phyloP scores from a whole-genome alignment of 2,113 vertebrate species.

The Xerus inauris region DNA sequence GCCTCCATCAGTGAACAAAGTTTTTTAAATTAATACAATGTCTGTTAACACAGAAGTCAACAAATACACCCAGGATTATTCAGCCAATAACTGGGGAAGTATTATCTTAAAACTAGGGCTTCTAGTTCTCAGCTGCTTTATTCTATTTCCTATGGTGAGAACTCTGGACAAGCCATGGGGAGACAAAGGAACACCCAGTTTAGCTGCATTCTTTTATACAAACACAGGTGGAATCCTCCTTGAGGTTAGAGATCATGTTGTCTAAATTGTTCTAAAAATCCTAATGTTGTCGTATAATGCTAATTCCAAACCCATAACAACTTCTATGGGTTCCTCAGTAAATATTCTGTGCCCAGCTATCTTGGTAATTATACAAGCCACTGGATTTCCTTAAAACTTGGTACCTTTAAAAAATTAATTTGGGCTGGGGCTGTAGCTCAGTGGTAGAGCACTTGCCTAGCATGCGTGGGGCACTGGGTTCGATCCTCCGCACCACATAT shows the following conservation, averaged over 20 bases:
- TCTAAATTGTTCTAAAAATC: slow-evolving; percentile 11
- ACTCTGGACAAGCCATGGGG: not conserved
- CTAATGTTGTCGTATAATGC: not conserved
- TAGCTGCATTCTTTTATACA: not conserved
- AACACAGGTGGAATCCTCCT: not conserved
- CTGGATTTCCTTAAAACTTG: slow-evolving; percentile 4
- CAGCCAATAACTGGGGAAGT: not conserved
- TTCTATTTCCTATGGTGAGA: not conserved
- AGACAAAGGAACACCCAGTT: not conserved
- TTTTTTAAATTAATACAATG: not conserved
- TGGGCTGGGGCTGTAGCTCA: not conserved
- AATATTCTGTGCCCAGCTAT: not conserved
- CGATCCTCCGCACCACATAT: too few relatives aligned
- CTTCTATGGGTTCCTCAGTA: not conserved
- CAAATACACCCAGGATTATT: not conserved
- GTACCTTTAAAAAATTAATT: slow-evolving; percentile 7
- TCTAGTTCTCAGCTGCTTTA: not conserved
- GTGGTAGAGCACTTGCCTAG: too few relatives aligned
- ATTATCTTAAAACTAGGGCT: not conserved
- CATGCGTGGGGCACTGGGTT: too few relatives aligned
- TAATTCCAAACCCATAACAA: not conserved
- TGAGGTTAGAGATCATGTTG: not conserved
- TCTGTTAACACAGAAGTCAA: not conserved
- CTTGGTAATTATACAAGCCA: not conserved
- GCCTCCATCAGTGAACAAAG: not conserved